phyloP scores from a whole-genome alignment of 2,888 invertebrate genomes.

The Agonopterix subpropinquella region DNA sequence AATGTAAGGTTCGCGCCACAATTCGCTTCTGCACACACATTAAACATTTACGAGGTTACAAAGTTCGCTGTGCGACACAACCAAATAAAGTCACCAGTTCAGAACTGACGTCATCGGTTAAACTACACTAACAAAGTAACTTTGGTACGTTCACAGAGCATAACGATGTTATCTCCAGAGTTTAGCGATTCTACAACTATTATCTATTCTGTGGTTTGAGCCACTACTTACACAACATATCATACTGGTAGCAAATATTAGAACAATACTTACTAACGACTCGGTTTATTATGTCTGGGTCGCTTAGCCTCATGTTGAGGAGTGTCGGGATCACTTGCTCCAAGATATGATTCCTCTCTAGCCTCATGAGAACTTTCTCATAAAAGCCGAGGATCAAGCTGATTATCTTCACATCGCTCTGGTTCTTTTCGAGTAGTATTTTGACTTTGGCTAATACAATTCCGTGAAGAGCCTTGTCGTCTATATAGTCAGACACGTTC shows the following conservation, averaged over 20 bases:
- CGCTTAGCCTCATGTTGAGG: conserved; percentile 88
- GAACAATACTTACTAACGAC: conserved; percentile 90
- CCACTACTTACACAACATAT: too few species aligned
- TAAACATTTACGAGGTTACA: background rate
- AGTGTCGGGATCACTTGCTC: conserved; percentile 94
- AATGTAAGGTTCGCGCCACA: background rate
- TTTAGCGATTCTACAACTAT: too few species aligned
- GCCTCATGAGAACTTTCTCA: conserved; percentile 86
- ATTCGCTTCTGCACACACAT: background rate
- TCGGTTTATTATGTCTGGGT: conserved; percentile 91
- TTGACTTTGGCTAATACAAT: conserved; percentile 91
- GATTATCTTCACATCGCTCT: conserved; percentile 86
- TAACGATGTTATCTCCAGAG: too few species aligned
- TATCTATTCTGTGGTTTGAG: too few species aligned
- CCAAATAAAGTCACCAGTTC: background rate
- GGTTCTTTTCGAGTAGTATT: conserved; percentile 85
- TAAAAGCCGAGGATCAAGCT: conserved; percentile 86
- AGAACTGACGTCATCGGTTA: background rate
- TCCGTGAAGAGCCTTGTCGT: conserved; percentile 86
- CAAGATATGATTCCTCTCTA: conserved; percentile 91
- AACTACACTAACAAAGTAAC: too few species aligned
- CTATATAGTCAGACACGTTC: conserved; percentile 88
- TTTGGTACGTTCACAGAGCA: too few species aligned
- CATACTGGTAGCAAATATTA: background rate
- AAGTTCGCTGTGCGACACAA: conserved; percentile 6